Evolutionary conservation across 2,888 invertebrate species (phyloP), one percentile per base, ranked within the genome.

Genomic region (Protodeltote pygarga): DNA sequence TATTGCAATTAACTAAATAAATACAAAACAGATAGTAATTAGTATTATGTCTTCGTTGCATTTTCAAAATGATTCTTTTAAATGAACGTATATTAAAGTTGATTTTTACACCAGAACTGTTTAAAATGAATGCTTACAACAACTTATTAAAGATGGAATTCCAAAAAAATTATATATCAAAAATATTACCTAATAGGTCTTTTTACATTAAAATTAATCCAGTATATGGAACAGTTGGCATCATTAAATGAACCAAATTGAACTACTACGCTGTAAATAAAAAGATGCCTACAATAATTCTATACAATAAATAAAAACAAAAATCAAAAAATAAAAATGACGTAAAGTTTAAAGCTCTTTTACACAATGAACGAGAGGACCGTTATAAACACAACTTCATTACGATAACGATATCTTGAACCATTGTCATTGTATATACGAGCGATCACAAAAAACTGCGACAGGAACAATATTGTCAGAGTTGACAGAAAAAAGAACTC

Each of bases 371-470:
- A 61, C 35, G 39, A 35, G 46, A 34, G 25, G 9, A 34, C 13
- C 11, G 34, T 35, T 28, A 39, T 14, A 6, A 6, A 6, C 5
- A n/a, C n/a, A n/a, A n/a, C n/a, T n/a, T n/a, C n/a, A n/a, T n/a
- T n/a, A n/a, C n/a, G n/a, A n/a, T n/a, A n/a, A n/a, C n/a, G n/a
- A n/a, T n/a, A 23, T 13, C 24, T 9, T 23, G 3, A 13, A 21
- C 27, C 14, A 31, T 13, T 20, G 16, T 20, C 10, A 13, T 6
- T 25, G 25, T 13, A 13, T 9, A 33, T 9, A 25, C 24, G 21
- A 57, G 19, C 33, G 11, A 55, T 52, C 54, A 46, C 54, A 61
- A 42, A 23, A 29, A 49, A 57, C 35, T 35, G 28, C 35, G 39
- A 40, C 53, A 47, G 17, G 11, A 46, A 38, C 37, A 37, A 24